Evolutionary conservation across 2,888 invertebrate genomes (phyloP).

Genomic region (Acanthacorydalis orientalis): DNA sequence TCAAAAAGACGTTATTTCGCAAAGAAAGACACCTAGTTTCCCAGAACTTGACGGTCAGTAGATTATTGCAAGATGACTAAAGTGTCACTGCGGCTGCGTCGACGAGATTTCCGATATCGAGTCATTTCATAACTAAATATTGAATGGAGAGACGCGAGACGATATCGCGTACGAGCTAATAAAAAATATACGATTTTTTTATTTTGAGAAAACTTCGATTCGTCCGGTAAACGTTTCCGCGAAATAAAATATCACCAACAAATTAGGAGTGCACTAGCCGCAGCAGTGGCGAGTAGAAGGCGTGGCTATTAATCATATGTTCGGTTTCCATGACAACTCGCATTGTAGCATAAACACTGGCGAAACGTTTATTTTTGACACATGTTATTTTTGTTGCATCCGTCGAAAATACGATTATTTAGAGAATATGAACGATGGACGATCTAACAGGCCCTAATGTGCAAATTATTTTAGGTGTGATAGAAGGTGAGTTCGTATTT

Average conservation of each 20-base stretch:
- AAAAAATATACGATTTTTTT: too few relatives aligned
- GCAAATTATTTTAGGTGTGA: constrained; percentile 47
- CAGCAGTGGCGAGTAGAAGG: constrained; percentile 11
- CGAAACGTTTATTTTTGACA: background rate
- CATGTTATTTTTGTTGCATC: background rate
- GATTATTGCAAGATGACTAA: background rate
- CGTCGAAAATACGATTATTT: background rate
- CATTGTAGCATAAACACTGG: background rate
- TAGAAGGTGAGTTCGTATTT: constrained; percentile 33
- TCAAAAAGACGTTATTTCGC: background rate
- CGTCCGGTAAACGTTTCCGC: too few relatives aligned
- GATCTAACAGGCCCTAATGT: constrained; percentile 43
- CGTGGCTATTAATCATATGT: constrained; percentile 19
- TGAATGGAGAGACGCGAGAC: background rate
- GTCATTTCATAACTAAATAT: background rate
- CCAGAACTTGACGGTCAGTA: background rate
- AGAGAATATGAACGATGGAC: constrained; percentile 30
- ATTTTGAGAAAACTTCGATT: too few relatives aligned
- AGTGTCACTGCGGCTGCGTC: constrained; percentile 1
- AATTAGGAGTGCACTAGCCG: too few relatives aligned
- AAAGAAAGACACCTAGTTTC: constrained; percentile 4
- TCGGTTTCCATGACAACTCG: constrained; percentile 15
- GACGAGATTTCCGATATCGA: background rate
- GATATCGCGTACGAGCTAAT: background rate
- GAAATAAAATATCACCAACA: too few relatives aligned